Evolutionary conservation across 2,797 vertebrate genomes (phyloP), one percentile per base, ranked within the genome.

Genomic region (Podarcis lilfordi): DNA sequence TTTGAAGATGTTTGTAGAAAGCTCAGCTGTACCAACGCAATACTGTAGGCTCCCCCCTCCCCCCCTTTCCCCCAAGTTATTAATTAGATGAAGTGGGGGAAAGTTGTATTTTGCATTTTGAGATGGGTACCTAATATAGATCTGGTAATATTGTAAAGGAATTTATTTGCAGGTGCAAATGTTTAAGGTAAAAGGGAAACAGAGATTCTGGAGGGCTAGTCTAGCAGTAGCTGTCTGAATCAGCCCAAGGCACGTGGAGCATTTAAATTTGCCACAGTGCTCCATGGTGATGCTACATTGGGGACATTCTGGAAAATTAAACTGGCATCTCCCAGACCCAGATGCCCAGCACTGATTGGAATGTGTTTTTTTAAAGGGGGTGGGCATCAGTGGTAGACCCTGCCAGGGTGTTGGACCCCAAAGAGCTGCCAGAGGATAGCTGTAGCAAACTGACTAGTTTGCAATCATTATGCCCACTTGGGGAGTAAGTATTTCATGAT

Each of bases 1-100:
- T 94, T 84, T 90, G 95, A 92, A 96, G 94, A 95, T 94, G 94
- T 92, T 55, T 91, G 80, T 88, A 92, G 5, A 19, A 55, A 91
- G 82, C 29, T 72, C 35, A 89, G n/a, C 21, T 0, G 71, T 8
- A 1, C 43, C 1, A 43, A 43, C 84, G 23, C 32, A 40, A 55
- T n/a, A 43, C 61, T 35, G 29, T 19, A 88, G 45, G 59, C 6
- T 55, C 50, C 35, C 72, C 43, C 61, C 0, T 4, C 13, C 21
- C 23, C n/a, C 64, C 29, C 1, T 21, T 80, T 75, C 8, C 8
- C 8, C 43, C 43, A 80, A 15, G 4, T 81, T 85, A 55, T 66
- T 76, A 85, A 55, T 82, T 86, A 89, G 43, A 68, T 29, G 69
- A 74, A 80, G 40, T 23, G 32, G 68, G 55, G 77, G 55, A 82